Conservation (phyloP, 2,113 vertebrate species). For the Nerophis lumbriciformis region DNA sequence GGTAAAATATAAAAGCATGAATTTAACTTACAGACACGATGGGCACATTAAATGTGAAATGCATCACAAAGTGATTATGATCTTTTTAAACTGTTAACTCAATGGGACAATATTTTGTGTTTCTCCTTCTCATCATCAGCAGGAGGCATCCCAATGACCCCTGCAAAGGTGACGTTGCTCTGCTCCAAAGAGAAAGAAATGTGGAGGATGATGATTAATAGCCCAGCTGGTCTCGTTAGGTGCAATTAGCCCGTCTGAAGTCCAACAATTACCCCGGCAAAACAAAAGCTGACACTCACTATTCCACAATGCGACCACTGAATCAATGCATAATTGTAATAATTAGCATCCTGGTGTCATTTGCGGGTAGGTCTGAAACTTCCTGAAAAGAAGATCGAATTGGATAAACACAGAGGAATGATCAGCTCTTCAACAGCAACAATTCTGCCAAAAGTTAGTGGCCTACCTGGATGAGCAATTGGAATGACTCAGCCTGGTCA, state of each 20-base stretch:
- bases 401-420: constrained; percentile 56
- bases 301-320: constrained; percentile 53
- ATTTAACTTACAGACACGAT: too few species aligned
- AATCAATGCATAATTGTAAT: constrained; percentile 77
- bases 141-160: constrained; percentile 49
- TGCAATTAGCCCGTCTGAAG: constrained; percentile 73
- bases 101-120: constrained; percentile 50
- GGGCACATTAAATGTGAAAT: too few species aligned
- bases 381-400: constrained; percentile 44
- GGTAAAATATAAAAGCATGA: too few species aligned
- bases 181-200: constrained; percentile 47
- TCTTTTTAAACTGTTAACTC: background rate
- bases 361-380: constrained; percentile 55
- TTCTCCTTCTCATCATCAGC: constrained; percentile 39
- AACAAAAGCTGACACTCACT: constrained; percentile 55
- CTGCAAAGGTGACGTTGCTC: constrained; percentile 47
- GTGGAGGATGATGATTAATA: constrained; percentile 67
- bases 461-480: constrained; percentile 31
- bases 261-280: constrained; percentile 71
- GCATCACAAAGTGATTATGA: too few species aligned
- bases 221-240: constrained; percentile 66
- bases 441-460: constrained; percentile 56
- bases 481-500: constrained; percentile 31
- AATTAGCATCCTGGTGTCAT: constrained; percentile 68
- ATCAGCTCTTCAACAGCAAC: constrained; percentile 45